Percentiles rank a stretch among this genome's conserved stretches.
These are phyloP conservation scores for Carabus problematicus DNA, from an alignment of 2,888 invertebrate species.

Conservation along the genomic window DNA sequence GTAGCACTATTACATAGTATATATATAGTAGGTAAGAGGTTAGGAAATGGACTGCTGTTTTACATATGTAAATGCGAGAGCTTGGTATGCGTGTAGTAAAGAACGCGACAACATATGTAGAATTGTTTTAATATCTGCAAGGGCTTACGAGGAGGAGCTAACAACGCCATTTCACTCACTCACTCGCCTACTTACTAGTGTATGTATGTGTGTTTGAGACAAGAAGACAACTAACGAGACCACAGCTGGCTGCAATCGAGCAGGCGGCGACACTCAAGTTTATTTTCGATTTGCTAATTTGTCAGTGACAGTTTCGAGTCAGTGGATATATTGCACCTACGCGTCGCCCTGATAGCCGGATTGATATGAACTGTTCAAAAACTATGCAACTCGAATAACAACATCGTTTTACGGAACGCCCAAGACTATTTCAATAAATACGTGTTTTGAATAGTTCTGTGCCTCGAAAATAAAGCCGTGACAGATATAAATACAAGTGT, in stretches of 20 bases:
- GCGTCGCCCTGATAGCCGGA: constrained; percentile 18
- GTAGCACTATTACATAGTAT: neutral
- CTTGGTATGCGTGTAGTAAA: neutral
- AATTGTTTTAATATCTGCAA: constrained; percentile 10
- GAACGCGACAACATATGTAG: constrained; percentile 6
- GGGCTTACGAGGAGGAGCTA: neutral
- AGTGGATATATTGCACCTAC: constrained; percentile 20
- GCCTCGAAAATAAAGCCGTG: constrained; percentile 13
- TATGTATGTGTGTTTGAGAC: too few relatives aligned
- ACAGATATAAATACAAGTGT: constrained; percentile 21
- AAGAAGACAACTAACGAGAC: constrained; percentile 1
- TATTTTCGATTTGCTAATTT: constrained; percentile 37
- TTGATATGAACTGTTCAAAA: constrained; percentile 23
- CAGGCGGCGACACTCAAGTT: constrained; percentile 12
- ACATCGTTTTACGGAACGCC: constrained; percentile 16
- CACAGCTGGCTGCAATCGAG: constrained; percentile 11
- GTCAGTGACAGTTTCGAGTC: constrained; percentile 23
- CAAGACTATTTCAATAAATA: constrained; percentile 11
- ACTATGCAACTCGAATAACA: constrained; percentile 25
- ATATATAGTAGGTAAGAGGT: constrained; percentile 5
- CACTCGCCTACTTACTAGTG: too few relatives aligned
- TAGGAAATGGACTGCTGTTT: constrained; percentile 32
- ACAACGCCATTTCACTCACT: too few relatives aligned
- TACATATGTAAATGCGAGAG: constrained; percentile 35
- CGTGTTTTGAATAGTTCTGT: constrained; percentile 24